Percentiles rank a stretch among this genome's conserved stretches.
phyloP scores from a whole-genome alignment of 2,888 invertebrate species.

The Ennomos quercinarius region DNA sequence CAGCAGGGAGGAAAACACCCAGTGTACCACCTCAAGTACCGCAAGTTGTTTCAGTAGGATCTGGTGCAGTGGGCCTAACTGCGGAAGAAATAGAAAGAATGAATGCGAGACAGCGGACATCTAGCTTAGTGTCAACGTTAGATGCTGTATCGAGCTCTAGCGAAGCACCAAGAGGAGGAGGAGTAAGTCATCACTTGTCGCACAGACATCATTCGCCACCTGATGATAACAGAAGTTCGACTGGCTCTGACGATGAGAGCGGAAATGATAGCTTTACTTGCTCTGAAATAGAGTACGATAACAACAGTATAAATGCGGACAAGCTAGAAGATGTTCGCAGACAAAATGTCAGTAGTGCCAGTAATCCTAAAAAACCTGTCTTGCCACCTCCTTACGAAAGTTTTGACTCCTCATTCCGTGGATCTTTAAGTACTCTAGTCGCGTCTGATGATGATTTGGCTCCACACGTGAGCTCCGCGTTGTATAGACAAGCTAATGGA shows the following conservation, averaged over 20 bases:
- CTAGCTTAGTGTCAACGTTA: conserved; percentile 95
- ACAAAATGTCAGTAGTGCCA: conserved; percentile 82
- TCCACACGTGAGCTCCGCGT: conserved; percentile 91
- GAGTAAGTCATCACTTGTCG: conserved; percentile 88
- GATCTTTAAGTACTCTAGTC: conserved; percentile 96
- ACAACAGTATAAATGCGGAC: conserved; percentile 93
- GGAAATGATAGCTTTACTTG: conserved; percentile 99
- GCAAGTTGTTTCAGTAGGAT: conserved; percentile 87
- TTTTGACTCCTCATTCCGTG: conserved; percentile 97
- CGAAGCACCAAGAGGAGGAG: conserved; percentile 90
- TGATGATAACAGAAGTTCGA: conserved; percentile 91
- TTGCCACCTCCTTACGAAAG: conserved; percentile 94
- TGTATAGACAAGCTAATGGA: conserved; percentile 92
- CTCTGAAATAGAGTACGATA: conserved; percentile 98
- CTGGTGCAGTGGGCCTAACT: conserved; percentile 92
- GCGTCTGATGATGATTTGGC: conserved; percentile 96
- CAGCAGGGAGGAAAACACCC: conserved; percentile 90
- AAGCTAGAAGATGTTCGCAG: conserved; percentile 88
- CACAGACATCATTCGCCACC: conserved; percentile 91
- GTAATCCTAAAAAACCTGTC: conserved; percentile 87
- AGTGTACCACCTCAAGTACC: conserved; percentile 89
- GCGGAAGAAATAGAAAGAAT: conserved; percentile 97
- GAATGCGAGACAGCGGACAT: conserved; percentile 94
- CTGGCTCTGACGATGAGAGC: conserved; percentile 94
- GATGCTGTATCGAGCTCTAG: conserved; percentile 97